Conservation (phyloP, 2,888 invertebrate genomes). For the Cosmia trapezina region DNA sequence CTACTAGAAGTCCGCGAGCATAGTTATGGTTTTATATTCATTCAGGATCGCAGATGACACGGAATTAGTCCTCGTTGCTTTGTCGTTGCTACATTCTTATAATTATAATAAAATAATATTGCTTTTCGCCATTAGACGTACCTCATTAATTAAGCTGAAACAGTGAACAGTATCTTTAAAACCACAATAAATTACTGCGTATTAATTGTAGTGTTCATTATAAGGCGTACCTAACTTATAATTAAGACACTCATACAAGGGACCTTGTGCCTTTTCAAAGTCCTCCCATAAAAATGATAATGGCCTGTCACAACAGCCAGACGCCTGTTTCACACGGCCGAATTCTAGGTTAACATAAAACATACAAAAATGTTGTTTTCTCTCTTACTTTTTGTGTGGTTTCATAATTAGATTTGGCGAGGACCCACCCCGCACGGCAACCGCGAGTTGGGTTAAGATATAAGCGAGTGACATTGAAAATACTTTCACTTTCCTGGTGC, state of each 20-base stretch:
- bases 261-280: conserved; percentile 10
- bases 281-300: conserved; percentile 56
- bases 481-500: conserved; percentile 6
- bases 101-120: not conserved
- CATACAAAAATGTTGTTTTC: conserved; percentile 80
- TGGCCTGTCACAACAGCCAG: conserved; percentile 66
- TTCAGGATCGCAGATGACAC: not conserved
- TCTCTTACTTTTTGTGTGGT: conserved; percentile 80
- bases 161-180: not conserved
- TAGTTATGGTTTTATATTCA: not conserved
- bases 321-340: conserved; percentile 74
- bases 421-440: conserved; percentile 80
- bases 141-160: not conserved
- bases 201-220: not conserved
- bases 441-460: conserved; percentile 69
- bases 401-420: conserved; percentile 90
- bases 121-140: not conserved
- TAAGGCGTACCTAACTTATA: conserved; percentile 1
- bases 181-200: not conserved
- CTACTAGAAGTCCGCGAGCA: too few relatives aligned
- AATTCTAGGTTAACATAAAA: conserved; percentile 73
- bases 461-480: conserved; percentile 27
- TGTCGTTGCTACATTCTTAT: not conserved
- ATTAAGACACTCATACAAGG: conserved; percentile 26
- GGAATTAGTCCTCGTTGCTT: not conserved